Percentiles rank a stretch among this genome's conserved stretches.
Evolutionary conservation across 2,797 vertebrate species (phyloP).

Genomic region (Urocyon cinereoargenteus): DNA sequence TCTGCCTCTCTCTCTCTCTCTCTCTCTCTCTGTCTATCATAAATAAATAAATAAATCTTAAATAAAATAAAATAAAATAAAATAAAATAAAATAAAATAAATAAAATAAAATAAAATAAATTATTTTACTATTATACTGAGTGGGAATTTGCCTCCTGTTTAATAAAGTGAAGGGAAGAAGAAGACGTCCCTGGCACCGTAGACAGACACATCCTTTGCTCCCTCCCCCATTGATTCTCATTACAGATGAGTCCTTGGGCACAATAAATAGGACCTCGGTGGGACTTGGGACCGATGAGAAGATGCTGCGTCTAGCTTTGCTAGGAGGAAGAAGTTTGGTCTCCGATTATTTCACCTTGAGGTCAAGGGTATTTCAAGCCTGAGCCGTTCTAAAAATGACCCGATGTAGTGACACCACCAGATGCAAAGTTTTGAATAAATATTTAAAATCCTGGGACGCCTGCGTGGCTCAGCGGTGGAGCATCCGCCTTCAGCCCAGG

Average conservation of each 20-base stretch:
- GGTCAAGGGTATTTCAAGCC: not conserved
- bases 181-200: not conserved
- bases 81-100: no score
- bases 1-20: no score
- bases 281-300: not conserved
- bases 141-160: not conserved
- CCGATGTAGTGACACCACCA: not conserved
- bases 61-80: no score
- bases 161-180: not conserved
- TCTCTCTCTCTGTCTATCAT: no score
- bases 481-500: no score
- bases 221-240: not conserved
- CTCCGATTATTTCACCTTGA: not conserved
- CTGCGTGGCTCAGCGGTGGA: no score
- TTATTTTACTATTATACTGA: not conserved
- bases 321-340: not conserved
- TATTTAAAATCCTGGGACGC: not conserved
- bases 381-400: not conserved
- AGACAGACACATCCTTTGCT: not conserved
- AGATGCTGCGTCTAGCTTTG: not conserved
- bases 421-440: constrained; percentile 29
- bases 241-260: not conserved
- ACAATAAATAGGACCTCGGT: not conserved
- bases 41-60: no score
- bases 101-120: no score